phyloP scores from a whole-genome alignment of 1,140 invertebrate species.

The Bombus balteatus region DNA sequence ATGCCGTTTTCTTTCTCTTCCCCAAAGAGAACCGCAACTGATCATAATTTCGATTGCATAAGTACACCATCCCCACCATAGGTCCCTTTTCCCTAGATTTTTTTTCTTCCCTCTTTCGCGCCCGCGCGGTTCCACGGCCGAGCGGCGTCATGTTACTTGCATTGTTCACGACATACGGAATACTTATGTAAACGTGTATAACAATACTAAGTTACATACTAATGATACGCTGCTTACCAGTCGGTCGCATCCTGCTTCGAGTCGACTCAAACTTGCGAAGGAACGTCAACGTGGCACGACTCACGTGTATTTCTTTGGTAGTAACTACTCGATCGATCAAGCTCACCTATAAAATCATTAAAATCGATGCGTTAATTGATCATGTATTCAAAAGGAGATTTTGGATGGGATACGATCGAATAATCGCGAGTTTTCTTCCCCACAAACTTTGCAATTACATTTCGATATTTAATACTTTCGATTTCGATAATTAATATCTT shows the following conservation, averaged over 20 bases:
- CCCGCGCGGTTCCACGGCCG: slow-evolving; percentile 58
- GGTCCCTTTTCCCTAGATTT: neutral
- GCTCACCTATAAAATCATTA: too few species aligned
- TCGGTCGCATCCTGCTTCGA: slow-evolving; percentile 65
- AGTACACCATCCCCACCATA: neutral
- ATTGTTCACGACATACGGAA: slow-evolving; percentile 72
- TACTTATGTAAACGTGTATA: slow-evolving; percentile 78
- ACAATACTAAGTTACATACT: slow-evolving; percentile 72
- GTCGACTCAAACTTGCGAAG: slow-evolving; percentile 27
- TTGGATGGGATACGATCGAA: neutral
- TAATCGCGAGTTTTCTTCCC: neutral
- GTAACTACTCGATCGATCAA: too few species aligned
- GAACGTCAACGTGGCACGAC: neutral
- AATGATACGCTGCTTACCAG: slow-evolving; percentile 65
- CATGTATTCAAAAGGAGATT: neutral
- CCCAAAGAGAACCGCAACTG: neutral
- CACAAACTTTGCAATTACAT: neutral
- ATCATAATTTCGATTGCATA: slow-evolving; percentile 42
- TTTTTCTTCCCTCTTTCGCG: slow-evolving; percentile 24
- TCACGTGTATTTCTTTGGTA: neutral
- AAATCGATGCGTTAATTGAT: neutral
- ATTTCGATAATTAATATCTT: neutral
- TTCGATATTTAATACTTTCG: neutral
- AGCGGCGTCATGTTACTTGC: slow-evolving; percentile 56
- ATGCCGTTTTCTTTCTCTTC: slow-evolving; percentile 11